Evolutionary conservation across 1,140 invertebrate genomes (phyloP), one percentile per base, ranked within the genome.

Genomic region (Drosophila seguyi): DNA sequence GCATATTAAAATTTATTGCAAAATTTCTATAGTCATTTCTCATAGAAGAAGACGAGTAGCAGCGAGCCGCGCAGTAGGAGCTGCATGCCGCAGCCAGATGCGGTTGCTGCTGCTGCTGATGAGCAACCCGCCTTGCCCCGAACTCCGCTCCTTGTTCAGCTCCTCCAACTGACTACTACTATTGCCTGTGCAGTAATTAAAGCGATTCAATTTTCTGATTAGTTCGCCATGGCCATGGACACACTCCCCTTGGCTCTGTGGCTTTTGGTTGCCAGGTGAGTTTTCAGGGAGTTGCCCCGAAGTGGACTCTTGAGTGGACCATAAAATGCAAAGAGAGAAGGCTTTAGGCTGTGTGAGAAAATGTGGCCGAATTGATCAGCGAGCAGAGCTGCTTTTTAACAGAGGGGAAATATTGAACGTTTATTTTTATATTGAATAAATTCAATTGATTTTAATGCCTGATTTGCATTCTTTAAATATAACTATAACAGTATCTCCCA

Each of bases 191-290:
- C 87, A 91, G 86, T 90, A 90, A 90, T 90, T 90, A 90, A 90
- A 90, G 86, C 86, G 86, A 90, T 90, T 90, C 87, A 90, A 90
- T 90, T 90, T 90, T 90, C 86, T 90, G 86, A 90, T 90, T 90
- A 90, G 86, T 90, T 90, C 79, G 86, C 86, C 78, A 66, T 90
- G 85, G 81, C 85, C 85, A 88, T 90, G 84, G 80, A 90, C 85
- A 88, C 75, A 67, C 63, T 38, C 39, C 55, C 65, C 18, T n/a
- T 34, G 22, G 31, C 25, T 29, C 8, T 29, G 45, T 2, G 25
- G 6, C 58, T 20, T 20, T 27, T 38, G 48, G 56, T 78, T 78
- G 74, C 66, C 75, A 63, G 66, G 72, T 68, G 73, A 68, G 73
- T 77, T 77, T 77, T 59, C 61, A 76, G 50, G 65, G 39, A 59